Percentiles rank a stretch among this genome's conserved stretches.
Conservation (phyloP, 2,888 invertebrate species). For the Dryobotodes eremita region DNA sequence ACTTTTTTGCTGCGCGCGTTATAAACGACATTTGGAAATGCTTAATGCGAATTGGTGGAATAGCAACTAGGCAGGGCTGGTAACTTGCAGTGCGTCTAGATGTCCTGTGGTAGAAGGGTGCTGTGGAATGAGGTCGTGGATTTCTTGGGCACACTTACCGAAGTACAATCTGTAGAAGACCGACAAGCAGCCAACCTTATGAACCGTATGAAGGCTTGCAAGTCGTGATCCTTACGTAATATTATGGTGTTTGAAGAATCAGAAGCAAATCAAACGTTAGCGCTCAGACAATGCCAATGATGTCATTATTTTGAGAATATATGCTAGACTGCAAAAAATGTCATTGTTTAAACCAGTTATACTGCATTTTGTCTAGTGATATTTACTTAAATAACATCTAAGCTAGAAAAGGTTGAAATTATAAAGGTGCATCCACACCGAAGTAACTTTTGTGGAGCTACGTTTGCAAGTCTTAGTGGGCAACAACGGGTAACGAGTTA, state of each 20-base stretch:
- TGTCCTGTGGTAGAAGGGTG: no score
- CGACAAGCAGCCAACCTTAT: no score
- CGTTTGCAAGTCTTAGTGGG: not conserved
- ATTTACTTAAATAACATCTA: not conserved
- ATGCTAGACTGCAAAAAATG: not conserved
- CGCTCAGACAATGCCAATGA: not conserved
- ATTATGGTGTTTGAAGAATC: not conserved
- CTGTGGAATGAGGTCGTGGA: no score
- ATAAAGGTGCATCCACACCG: not conserved
- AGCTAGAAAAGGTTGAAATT: not conserved
- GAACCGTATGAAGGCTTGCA: no score
- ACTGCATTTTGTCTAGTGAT: not conserved
- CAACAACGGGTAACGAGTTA: not conserved
- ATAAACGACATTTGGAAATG: no score
- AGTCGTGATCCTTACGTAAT: not conserved
- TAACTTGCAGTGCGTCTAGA: no score
- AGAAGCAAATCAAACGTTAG: not conserved
- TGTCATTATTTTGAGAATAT: conserved; percentile 11
- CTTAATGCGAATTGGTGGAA: no score
- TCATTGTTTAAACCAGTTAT: not conserved
- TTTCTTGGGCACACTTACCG: no score
- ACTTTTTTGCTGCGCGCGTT: no score
- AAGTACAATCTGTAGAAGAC: no score
- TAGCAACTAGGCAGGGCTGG: no score
- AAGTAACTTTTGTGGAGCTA: not conserved